Base-by-base conservation (phyloP, 2,113 vertebrate species). In the Cathartes aura region DNA sequence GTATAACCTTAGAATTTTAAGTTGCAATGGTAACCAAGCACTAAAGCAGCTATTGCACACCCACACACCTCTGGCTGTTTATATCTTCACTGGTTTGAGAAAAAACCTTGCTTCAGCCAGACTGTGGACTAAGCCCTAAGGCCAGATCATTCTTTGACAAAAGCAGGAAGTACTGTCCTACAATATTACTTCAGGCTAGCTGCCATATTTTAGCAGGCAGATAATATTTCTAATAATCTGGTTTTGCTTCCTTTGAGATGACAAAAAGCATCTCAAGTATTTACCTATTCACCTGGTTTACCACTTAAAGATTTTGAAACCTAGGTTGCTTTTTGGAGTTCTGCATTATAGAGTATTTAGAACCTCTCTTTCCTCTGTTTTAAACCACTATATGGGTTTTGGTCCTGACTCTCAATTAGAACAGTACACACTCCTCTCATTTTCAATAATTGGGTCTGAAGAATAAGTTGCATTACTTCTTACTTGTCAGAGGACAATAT, bases 111-210 rank as follows among this genome's bases (percentile, higher is more conserved):
- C 68, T 82, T 86, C 59, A 81, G 53, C 48, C 72, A 71, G 75
- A 66, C 24, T 92, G 14, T 80, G 81, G 40, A 71, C 79, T 88
- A 92, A 92, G 89, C 93, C 87, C 52, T 76, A 67, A 94, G 78
- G 64, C 78, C 27, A 95, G 27, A 85, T 88, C 36, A 87, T 71
- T 91, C 94, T 84, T 86, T 93, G 85, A 95, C 74, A 90, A 96
- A 93, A 83, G 48, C 73, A 78, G 40, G 47, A 96, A 97, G 66
- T 20, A 80, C 34, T 80, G 72, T 79, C 88, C 79, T 96, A 66
- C 42, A 93, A 95, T 56, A 96, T 50, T 70, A 82, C 63, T 90
- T 96, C 84, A 94, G 60, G 29, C 34, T 76, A 47, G 17, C 67
- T 75, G 42, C 21, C 32, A 64, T 50, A 89, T 95, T 75, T 96